These are phyloP conservation scores for Otolemur crassicaudatus DNA, from an alignment of 2,797 vertebrate species.

Conservation along the genomic window DNA sequence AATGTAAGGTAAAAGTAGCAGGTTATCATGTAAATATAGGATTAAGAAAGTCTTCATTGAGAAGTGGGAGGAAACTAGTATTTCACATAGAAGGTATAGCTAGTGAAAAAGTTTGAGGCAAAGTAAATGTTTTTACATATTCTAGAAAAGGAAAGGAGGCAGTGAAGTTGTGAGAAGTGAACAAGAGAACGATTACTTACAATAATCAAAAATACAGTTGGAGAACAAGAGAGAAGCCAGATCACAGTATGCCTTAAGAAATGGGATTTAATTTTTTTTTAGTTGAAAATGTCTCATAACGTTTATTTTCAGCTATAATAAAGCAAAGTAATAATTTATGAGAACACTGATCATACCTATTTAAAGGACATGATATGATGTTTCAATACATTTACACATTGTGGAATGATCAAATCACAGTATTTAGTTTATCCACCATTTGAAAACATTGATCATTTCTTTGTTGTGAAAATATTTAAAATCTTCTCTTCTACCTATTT, in stretches of 20 bases:
- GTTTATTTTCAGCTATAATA: constrained; percentile 79
- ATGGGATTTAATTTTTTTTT: not conserved
- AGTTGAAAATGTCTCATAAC: constrained; percentile 79
- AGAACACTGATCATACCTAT: not conserved
- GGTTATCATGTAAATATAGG: not conserved
- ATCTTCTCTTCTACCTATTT: not conserved
- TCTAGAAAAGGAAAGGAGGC: not conserved
- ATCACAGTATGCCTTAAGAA: not conserved
- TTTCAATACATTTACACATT: not conserved
- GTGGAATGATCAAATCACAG: not conserved
- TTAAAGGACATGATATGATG: not conserved
- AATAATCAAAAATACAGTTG: accelerated
- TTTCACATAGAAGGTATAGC: not conserved
- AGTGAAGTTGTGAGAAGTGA: not conserved
- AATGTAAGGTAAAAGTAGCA: not conserved
- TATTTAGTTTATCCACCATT: not conserved
- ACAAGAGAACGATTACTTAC: not conserved
- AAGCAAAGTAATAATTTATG: constrained; percentile 59
- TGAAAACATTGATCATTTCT: not conserved
- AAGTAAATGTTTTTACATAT: not conserved
- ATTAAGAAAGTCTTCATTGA: not conserved
- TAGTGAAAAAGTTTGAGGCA: not conserved
- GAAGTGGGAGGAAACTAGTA: not conserved
- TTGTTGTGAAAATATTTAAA: not conserved
- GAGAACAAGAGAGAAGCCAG: not conserved